Base-by-base conservation (phyloP, 64 coral and sea anemone species). In the Montipora cactus region DNA sequence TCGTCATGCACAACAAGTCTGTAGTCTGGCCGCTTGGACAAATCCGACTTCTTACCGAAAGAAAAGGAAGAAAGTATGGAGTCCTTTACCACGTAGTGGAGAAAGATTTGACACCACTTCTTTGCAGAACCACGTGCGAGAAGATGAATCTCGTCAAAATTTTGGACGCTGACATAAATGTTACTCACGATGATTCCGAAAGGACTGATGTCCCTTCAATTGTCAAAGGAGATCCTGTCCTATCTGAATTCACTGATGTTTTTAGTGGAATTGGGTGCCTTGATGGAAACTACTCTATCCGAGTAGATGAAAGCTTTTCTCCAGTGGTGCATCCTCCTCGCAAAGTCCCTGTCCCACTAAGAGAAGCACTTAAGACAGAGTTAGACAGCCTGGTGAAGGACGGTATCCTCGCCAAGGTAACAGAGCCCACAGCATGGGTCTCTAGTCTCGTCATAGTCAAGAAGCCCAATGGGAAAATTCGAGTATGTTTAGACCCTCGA, bases 141-240 rank as follows among this genome's bases (percentile, higher is more conserved):
- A 88, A 88, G 86, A 88, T 88, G 45, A 88, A 74, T 47, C 57
- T 88, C 46, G 86, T 75, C 44, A 88, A 88, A 88, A 88, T 76
- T 22, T 67, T 88, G 47, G 49, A 88, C 72, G 67, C 86, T 76
- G 86, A 88, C 16, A 74, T 88, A 74, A 88, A 88, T 47, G 70
- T 69, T 53, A 88, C 86, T 88, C 18, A 88, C 1, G 47, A 88
- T 25, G 23, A 25, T 25, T 25, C 23, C 5, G 86, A 88, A 88
- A 88, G 8, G 75, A 76, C 52, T 55, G 45, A 88, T 21, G 67
- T 88, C 70, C 72, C 70, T 45, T 67, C 48, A 88, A 74, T 51
- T 75, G 70, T 75, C 49, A 88, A 67, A 75, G 75, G 16, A 53
- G 86, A 75, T 75, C 86, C 69, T 75, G 53, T 88, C 51, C 75